Evolutionary conservation across 2,888 invertebrate genomes (phyloP), one percentile per base, ranked within the genome.

Genomic region (Rotaria socialis): DNA sequence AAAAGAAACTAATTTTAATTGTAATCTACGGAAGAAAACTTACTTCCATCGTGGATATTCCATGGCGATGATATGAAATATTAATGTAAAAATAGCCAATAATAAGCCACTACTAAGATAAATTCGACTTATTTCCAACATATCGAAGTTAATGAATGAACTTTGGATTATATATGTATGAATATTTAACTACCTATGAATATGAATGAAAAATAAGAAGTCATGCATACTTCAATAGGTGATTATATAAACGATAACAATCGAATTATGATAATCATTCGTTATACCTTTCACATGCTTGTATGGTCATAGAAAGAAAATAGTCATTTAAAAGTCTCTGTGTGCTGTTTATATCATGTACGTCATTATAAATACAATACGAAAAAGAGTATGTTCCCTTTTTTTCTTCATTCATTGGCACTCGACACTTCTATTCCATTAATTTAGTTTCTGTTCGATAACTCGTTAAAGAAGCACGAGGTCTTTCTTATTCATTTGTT

Each of bases 1-100:
- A 67, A 4, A 27, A 7, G 8, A 67, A 7, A 67, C 27, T 67
- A 27, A 3, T 22, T 10, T 67, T 3, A 11, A 16, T 5, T 27
- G 1, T 55, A 22, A n/a, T 1, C 35, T 14, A 19, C 35, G 0
- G 8, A 67, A 2, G 7, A 27, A 43, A 47, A 80, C 47, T 80
- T 80, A 80, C 80, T 80, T 80, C 80, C 80, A 80, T 80, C 80
- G 43, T 47, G 80, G 80, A 47, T 80, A 47, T 47, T 41, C 80
- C 47, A 80, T 47, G 1, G 80, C 80, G 19, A 80, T 47, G 0
- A 80, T 24, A 80, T 80, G 80, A 47, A 80, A 80, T 24, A 80
- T 80, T 47, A 80, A 47, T 43, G 80, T 67, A 5, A 67, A 41
- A 41, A 67, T 35, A 67, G 67, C 67, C 27, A 67, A 4, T 14